These are phyloP conservation scores for Cybosia mesomella DNA, from an alignment of 2,888 invertebrate species.

Conservation along the genomic window DNA sequence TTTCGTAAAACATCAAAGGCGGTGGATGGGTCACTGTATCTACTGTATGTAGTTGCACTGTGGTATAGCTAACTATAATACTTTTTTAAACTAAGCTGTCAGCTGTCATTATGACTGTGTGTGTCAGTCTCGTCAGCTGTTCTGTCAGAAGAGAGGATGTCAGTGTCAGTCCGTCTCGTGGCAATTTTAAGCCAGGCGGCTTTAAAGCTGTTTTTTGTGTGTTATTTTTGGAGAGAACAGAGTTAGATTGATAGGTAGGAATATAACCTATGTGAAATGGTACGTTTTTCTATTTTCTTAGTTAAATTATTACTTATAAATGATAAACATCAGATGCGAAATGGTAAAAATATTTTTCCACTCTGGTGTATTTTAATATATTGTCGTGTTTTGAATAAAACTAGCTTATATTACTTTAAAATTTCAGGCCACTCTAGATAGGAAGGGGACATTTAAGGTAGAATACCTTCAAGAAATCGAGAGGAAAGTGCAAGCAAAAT, in stretches of 20 bases:
- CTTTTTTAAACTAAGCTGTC: too few relatives aligned
- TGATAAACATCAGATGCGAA: background rate
- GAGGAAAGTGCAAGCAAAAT: conserved; percentile 92
- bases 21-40: too few relatives aligned
- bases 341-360: background rate
- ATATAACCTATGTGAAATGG: conserved; percentile 10
- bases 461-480: conserved; percentile 97
- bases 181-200: conserved; percentile 19
- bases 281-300: background rate
- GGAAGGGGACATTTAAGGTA: conserved; percentile 99
- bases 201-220: conserved; percentile 11
- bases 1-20: too few relatives aligned
- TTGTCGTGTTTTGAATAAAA: background rate
- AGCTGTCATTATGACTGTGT: background rate
- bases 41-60: too few relatives aligned
- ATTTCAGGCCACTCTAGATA: conserved; percentile 75
- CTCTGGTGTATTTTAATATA: background rate
- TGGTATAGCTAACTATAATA: too few relatives aligned
- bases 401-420: background rate
- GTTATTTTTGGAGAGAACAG: background rate
- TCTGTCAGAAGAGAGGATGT: background rate
- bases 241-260: background rate
- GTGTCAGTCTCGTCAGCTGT: background rate
- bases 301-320: background rate
- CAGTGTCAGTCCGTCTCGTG: conserved; percentile 36